A percentile compares a stretch with the other conserved stretches of the same genome.
phyloP scores from a whole-genome alignment of 2,888 invertebrate species.

The Nasonovia ribisnigri region DNA sequence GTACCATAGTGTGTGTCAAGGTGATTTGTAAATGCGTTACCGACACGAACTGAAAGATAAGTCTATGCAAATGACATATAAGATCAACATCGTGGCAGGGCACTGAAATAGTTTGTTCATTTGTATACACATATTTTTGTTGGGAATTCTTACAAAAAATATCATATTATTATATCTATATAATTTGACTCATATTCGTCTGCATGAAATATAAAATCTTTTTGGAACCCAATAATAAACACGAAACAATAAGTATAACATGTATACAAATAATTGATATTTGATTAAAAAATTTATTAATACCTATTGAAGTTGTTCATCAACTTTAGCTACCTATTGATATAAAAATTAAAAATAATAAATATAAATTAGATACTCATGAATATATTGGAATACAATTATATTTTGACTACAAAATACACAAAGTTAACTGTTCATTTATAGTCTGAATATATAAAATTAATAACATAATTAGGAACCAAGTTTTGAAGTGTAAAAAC shows the following conservation, averaged over 20 bases:
- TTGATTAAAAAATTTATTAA: neutral
- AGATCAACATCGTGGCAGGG: conserved; percentile 37
- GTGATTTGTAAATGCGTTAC: conserved; percentile 51
- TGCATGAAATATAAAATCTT: neutral
- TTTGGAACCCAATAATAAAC: neutral
- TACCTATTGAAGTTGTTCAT: neutral
- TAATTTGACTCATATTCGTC: neutral
- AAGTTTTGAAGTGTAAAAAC: neutral
- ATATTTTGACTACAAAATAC: neutral
- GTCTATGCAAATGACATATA: conserved; percentile 54
- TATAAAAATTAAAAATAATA: neutral
- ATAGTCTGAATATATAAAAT: neutral
- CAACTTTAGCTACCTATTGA: neutral
- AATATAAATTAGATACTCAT: neutral
- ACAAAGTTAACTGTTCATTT: neutral
- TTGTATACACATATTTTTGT: conserved; percentile 11
- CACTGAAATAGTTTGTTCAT: conserved; percentile 24
- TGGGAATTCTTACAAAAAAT: neutral
- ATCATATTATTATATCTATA: neutral
- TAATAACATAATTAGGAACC: neutral
- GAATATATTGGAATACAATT: neutral
- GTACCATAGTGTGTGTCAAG: conserved; percentile 15
- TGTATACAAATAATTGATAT: neutral
- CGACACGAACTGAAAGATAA: conserved; percentile 41
- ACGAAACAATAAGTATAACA: no score